Conservation (phyloP, 2,888 invertebrate species). For the Antheraea yamamai region DNA sequence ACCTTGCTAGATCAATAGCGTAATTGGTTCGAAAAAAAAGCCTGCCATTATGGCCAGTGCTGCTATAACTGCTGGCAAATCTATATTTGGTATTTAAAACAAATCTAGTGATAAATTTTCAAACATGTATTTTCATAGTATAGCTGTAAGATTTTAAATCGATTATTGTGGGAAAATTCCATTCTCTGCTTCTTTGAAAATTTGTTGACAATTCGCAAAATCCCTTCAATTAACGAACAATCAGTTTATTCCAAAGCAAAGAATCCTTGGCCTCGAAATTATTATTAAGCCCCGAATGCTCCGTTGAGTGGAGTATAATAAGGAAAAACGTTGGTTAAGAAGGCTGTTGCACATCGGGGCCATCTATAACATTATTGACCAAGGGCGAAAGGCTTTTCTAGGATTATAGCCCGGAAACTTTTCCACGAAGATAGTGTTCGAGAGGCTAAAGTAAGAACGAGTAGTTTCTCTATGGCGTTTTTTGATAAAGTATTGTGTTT, state of each 20-base stretch:
- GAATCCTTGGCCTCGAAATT: conserved; percentile 33
- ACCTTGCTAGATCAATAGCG: no score
- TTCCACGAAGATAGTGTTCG: conserved; percentile 13
- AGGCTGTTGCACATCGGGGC: conserved; percentile 22
- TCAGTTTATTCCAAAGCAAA: conserved; percentile 10
- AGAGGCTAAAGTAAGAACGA: background rate
- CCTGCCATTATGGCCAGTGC: no score
- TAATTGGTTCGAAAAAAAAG: no score
- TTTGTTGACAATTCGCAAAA: conserved; percentile 19
- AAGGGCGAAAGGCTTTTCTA: conserved; percentile 17
- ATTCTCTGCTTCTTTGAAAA: background rate
- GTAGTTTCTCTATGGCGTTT: background rate
- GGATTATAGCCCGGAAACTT: conserved; percentile 21
- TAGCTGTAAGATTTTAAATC: background rate
- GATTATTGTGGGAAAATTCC: background rate
- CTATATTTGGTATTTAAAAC: background rate
- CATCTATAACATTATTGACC: conserved; percentile 20
- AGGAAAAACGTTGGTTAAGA: conserved; percentile 30
- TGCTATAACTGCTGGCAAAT: no score
- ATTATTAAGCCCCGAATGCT: conserved; percentile 37
- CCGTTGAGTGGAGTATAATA: conserved; percentile 34
- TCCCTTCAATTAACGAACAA: conserved; percentile 32
- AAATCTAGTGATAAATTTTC: background rate
- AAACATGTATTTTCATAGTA: background rate
- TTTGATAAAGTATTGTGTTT: background rate